Conservation (phyloP, 2,888 invertebrate species). For the Drosophila phalerata region DNA sequence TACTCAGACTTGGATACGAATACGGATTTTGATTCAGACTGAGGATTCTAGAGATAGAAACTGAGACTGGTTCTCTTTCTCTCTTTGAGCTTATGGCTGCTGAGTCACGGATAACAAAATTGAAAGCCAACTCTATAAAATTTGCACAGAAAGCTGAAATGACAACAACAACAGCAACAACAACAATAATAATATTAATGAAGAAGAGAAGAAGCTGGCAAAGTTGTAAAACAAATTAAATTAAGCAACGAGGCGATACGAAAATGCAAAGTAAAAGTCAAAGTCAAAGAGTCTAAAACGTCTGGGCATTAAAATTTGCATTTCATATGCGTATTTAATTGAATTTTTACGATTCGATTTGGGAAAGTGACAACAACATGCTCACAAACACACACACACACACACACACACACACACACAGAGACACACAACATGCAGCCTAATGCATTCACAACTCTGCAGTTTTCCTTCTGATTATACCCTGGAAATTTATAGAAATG, state of each 20-base stretch:
- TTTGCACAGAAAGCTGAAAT: slow-evolving; percentile 35
- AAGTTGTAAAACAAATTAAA: slow-evolving; percentile 69
- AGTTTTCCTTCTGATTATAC: slow-evolving; percentile 25
- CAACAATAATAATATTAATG: neutral
- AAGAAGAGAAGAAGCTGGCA: slow-evolving; percentile 27
- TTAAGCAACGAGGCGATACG: slow-evolving; percentile 53
- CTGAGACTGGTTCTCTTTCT: slow-evolving; percentile 1
- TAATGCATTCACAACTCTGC: slow-evolving; percentile 26
- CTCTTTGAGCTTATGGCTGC: slow-evolving; percentile 27
- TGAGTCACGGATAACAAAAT: slow-evolving; percentile 68
- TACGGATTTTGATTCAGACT: slow-evolving; percentile 31
- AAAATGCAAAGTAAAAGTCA: slow-evolving; percentile 70
- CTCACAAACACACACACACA: slow-evolving; percentile 6
- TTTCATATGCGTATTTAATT: slow-evolving; percentile 69
- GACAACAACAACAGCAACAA: slow-evolving; percentile 5
- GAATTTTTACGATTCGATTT: slow-evolving; percentile 50
- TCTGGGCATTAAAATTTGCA: slow-evolving; percentile 49
- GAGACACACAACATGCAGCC: slow-evolving; percentile 1
- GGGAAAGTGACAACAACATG: slow-evolving; percentile 45
- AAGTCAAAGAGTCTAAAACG: slow-evolving; percentile 41
- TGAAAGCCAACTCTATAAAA: slow-evolving; percentile 63
- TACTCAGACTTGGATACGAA: slow-evolving; percentile 22
- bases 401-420: neutral
- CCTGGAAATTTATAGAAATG: neutral
- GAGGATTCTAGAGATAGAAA: slow-evolving; percentile 10